Conservation (phyloP, 2,797 vertebrate genomes). For the Toxotes lorentzi region DNA sequence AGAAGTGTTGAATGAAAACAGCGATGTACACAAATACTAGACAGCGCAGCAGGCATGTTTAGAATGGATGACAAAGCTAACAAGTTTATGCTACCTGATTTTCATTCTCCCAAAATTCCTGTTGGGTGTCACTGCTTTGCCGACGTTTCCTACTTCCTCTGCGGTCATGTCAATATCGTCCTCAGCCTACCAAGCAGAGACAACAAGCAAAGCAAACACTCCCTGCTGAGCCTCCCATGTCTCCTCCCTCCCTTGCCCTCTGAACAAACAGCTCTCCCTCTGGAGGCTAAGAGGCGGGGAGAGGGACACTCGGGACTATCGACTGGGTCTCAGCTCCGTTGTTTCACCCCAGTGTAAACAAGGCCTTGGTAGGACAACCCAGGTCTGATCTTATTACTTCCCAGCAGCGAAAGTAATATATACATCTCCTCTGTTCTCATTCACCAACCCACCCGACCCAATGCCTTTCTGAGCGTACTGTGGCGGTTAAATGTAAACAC, state of each 20-base stretch:
- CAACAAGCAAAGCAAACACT: constrained; percentile 63
- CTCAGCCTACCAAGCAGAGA: constrained; percentile 24
- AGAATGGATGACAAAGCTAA: constrained; percentile 5
- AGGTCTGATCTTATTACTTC: constrained; percentile 41
- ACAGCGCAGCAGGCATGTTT: neutral
- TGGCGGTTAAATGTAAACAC: constrained; percentile 69
- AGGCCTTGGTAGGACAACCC: constrained; percentile 21
- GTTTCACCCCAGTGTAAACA: constrained; percentile 47
- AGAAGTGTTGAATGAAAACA: constrained; percentile 32
- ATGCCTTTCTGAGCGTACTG: neutral
- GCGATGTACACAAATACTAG: constrained; percentile 12
- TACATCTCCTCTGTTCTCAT: constrained; percentile 38
- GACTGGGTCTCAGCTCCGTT: constrained; percentile 43
- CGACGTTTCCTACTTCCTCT: constrained; percentile 27
- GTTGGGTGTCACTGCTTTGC: constrained; percentile 32
- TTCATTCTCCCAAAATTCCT: constrained; percentile 17
- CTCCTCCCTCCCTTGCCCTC: constrained; percentile 53
- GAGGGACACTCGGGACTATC: constrained; percentile 43
- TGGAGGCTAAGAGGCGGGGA: constrained; percentile 35
- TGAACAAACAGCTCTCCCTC: constrained; percentile 71
- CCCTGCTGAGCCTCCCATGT: constrained; percentile 43
- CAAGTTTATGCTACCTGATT: constrained; percentile 33
- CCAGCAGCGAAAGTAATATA: constrained; percentile 30
- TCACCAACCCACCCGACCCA: constrained; percentile 18
- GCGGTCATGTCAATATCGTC: constrained; percentile 30